Evolutionary conservation across 2,797 vertebrate species (phyloP).

Genomic region (Gambusia yucatana): DNA sequence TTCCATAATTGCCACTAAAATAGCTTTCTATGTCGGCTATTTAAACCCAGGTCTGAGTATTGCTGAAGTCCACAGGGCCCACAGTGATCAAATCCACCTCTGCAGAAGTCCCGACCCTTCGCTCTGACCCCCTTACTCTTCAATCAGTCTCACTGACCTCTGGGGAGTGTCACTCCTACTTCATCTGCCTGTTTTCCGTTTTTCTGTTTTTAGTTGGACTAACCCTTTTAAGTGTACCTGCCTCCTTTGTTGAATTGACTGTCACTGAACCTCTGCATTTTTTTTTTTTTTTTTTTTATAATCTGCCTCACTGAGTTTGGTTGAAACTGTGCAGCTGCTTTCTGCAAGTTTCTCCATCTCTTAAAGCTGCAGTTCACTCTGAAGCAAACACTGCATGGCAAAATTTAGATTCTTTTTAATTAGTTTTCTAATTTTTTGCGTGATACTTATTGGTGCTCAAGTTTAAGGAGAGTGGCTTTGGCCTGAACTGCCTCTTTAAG

Average conservation of each 20-base stretch:
- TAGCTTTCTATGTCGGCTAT: constrained; percentile 10
- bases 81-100: constrained; percentile 67
- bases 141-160: constrained; percentile 64
- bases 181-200: constrained; percentile 66
- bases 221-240: constrained; percentile 70
- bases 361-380: constrained; percentile 68
- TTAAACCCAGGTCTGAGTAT: constrained; percentile 16
- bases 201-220: constrained; percentile 61
- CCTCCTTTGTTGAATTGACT: constrained; percentile 74
- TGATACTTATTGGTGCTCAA: background rate
- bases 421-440: background rate
- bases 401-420: background rate
- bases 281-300: constrained; percentile 23
- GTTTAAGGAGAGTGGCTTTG: constrained; percentile 36
- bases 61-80: constrained; percentile 62
- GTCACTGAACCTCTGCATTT: constrained; percentile 45
- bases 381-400: constrained; percentile 12
- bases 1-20: constrained; percentile 30
- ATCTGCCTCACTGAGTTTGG: constrained; percentile 48
- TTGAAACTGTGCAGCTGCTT: constrained; percentile 54
- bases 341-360: constrained; percentile 61
- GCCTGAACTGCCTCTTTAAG: constrained; percentile 70
- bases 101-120: constrained; percentile 43
- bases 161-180: constrained; percentile 57
- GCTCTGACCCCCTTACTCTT: constrained; percentile 65